phyloP scores from a whole-genome alignment of 2,888 invertebrate genomes.

The Oxycera nigricornis region DNA sequence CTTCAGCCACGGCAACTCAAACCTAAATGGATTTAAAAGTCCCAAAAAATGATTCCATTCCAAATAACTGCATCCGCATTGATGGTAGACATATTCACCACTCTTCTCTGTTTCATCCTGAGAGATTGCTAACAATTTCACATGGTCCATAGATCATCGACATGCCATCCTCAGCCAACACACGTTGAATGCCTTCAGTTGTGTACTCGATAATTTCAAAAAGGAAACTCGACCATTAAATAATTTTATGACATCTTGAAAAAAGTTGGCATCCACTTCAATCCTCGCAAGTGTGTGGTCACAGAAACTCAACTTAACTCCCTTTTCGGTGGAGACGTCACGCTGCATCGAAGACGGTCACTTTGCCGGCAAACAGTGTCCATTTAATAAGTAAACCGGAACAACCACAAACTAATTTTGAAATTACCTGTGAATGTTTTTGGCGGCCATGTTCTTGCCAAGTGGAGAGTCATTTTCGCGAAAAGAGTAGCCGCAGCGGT shows the following conservation, averaged over 20 bases:
- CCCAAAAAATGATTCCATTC: no score
- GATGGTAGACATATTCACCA: no score
- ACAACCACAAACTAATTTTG: slow-evolving; percentile 19
- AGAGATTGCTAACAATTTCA: no score
- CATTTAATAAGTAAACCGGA: slow-evolving; percentile 20
- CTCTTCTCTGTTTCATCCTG: no score
- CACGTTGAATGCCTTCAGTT: no score
- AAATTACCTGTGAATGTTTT: slow-evolving; percentile 15
- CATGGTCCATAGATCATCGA: no score
- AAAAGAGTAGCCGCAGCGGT: not conserved
- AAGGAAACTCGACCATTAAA: slow-evolving; percentile 20
- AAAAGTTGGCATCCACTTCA: not conserved
- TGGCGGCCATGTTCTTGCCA: no score
- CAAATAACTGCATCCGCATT: no score
- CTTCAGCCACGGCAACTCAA: no score
- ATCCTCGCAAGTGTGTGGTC: slow-evolving; percentile 2
- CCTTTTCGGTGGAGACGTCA: not conserved
- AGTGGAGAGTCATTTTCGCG: not conserved
- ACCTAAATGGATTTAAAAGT: no score
- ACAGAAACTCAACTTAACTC: not conserved
- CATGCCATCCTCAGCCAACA: no score
- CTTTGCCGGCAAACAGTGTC: not conserved
- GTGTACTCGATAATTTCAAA: not conserved
- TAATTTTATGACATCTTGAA: slow-evolving; percentile 23
- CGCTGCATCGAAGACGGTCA: not conserved